Base-by-base conservation (phyloP, 2,888 invertebrate species). In the Aphodius sticticus region DNA sequence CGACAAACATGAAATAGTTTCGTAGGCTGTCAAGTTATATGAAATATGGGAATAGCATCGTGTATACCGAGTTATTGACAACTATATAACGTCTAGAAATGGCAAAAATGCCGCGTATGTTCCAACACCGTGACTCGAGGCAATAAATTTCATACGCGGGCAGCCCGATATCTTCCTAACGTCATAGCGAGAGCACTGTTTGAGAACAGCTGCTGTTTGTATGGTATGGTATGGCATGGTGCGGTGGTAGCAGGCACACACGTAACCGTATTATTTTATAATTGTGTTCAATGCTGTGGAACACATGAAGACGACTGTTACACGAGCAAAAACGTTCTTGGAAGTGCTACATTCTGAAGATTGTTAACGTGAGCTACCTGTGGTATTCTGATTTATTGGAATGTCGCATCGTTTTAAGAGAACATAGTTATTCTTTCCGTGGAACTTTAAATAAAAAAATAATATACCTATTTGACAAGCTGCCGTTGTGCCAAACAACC, bases 261-360 rank as follows among this genome's bases (percentile, higher is more conserved):
- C 74, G 74, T 36, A 74, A 74, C 74, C 74, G 37, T 74, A 74
- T 74, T 37, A 74, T 74, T 74, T 74, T 74, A 74, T 74, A 74
- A 74, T 74, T 74, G 74, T 74, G 74, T 35, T 74, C 74, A 74
- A 74, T 74, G 74, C 36, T n/a, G 35, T 74, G 74, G 74, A n/a
- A 37, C 74, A 74, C 35, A 37, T 36, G n/a, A 74, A n/a, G 74
- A 74, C 36, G 71, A 16, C 74, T 15, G 74, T 35, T 9, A 35
- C 36, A n/a, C 74, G 74, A 5, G 35, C 74, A 53, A 53, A 53
- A 53, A 53, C 53, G 2, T 53, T 53, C 53, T 12, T 53, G 53
- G 53, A 53, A 53, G 53, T 53, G 53, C 53, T 12, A 53, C 9
- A 53, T 53, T 53, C 53, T 53, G 53, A 1, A 12, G 12, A 53